Base-by-base conservation (phyloP, 1,140 invertebrate species). In the Diprion similis region DNA sequence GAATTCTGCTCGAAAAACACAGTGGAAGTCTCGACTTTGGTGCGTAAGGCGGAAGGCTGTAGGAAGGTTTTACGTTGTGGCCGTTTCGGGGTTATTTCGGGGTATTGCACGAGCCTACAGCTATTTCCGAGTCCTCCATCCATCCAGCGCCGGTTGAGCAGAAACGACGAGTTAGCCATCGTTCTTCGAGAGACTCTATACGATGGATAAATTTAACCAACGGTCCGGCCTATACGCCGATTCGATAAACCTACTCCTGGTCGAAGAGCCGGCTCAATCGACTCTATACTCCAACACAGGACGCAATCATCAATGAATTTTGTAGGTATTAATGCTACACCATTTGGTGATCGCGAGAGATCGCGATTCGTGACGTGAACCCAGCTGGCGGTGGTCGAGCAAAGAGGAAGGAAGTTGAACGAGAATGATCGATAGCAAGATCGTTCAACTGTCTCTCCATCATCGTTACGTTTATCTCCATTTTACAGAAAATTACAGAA, bases 171-270 rank as follows among this genome's bases (percentile, higher is more conserved):
- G 66, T 51, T 51, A 48, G 47, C 59, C 68, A 80, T 76, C 75
- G 47, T 66, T 71, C 76, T 59, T 9, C 51, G 72, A 78, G 81
- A 81, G 82, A 81, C 80, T 80, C 78, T 71, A n/a, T n/a, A 77
- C 78, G 74, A 74, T 80, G 79, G 79, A 83, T 84, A 83, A 79
- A 82, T 80, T 79, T 78, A 80, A 80, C 76, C 69, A 71, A 59
- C 51, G 51, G 24, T 37, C 24, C 51, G 51, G 8, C 51, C 51
- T 59, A 59, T 9, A 18, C 9, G 37, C 51, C n/a, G 11, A 59
- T 59, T 65, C 74, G 73, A n/a, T 48, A 69, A 66, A n/a, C 64
- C 72, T 75, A 68, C 75, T 37, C 9, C 71, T n/a, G n/a, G n/a
- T n/a, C n/a, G n/a, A n/a, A n/a, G n/a, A n/a, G n/a, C n/a, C n/a